Evolutionary conservation across 1,140 invertebrate species (phyloP), one percentile per base, ranked within the genome.

Genomic region (Vanessa tameamea): DNA sequence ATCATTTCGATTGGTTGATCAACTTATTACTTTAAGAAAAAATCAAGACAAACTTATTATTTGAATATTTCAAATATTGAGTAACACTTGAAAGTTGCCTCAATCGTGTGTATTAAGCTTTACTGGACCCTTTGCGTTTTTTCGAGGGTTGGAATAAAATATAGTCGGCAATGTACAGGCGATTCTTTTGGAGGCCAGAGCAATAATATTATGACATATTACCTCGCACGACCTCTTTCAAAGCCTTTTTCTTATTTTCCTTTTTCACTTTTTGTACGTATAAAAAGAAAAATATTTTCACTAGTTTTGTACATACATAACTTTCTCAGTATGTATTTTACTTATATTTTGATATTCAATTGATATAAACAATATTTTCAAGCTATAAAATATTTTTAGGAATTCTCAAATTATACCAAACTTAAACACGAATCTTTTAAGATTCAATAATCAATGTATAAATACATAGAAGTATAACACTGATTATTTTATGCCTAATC

Each of bases 131-230:
- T 86, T 82, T 80, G 64, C 66, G 78, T 69, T 85, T 31, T 82
- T 81, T 73, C 73, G 82, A 85, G 83, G 87, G 84, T 80, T 69
- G 77, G 72, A 78, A 91, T 90, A 89, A 88, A 90, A 88, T 90
- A 90, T 89, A 82, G 82, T 81, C 75, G 82, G 83, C 78, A 83
- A 83, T n/a, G 26, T 61, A 37, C 83, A 78, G 78, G 73, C 82
- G 82, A 87, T 85, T 87, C 83, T 78, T 77, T 85, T 75, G 79
- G 76, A 87, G 86, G 82, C 81, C 81, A 64, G 80, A 23, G 85
- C 85, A 91, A 91, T 91, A 91, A 90, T 90, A 91, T 90, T 91
- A 88, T 91, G 88, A 91, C 85, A 84, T 90, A 91, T 91, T 87
- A 83, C 87, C 81, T 85, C 76, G 69, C 80, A 55, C 78, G 79